A percentile compares a stretch with the other conserved stretches of the same genome.
Conservation (phyloP, 2,113 vertebrate species). For the Artemisiospiza belli region DNA sequence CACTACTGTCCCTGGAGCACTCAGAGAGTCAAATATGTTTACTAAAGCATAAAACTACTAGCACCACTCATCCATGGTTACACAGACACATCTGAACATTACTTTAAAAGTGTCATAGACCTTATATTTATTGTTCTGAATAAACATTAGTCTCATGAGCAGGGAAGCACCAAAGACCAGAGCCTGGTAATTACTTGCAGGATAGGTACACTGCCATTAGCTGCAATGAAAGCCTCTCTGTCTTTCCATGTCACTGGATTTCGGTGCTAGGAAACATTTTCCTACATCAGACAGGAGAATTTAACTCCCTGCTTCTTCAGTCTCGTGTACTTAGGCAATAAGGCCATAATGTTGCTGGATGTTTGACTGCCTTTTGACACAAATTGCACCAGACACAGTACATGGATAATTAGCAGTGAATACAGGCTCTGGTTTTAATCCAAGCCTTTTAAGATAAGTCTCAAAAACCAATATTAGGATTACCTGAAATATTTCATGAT, state of each 20-base stretch:
- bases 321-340: neutral
- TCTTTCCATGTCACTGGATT: conserved; percentile 62
- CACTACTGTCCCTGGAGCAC: conserved; percentile 48
- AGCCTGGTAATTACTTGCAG: conserved; percentile 57
- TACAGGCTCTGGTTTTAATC: neutral
- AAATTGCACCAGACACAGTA: neutral
- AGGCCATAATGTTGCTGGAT: neutral
- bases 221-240: conserved; percentile 37
- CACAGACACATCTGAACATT: conserved; percentile 61
- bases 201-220: conserved; percentile 72
- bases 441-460: neutral
- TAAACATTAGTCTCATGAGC: conserved; percentile 74
- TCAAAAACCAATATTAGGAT: neutral
- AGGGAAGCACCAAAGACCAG: conserved; percentile 28
- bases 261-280: neutral
- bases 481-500: neutral
- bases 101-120: conserved; percentile 73
- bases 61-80: conserved; percentile 61
- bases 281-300: conserved; percentile 41
- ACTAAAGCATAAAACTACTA: conserved; percentile 69
- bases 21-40: conserved; percentile 60
- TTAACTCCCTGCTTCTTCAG: conserved; percentile 13
- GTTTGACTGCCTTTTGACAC: conserved; percentile 2
- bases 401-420: neutral
- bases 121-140: conserved; percentile 74